These are phyloP conservation scores for Calyptomena viridis DNA, from an alignment of 2,113 vertebrate genomes.

Conservation along the genomic window DNA sequence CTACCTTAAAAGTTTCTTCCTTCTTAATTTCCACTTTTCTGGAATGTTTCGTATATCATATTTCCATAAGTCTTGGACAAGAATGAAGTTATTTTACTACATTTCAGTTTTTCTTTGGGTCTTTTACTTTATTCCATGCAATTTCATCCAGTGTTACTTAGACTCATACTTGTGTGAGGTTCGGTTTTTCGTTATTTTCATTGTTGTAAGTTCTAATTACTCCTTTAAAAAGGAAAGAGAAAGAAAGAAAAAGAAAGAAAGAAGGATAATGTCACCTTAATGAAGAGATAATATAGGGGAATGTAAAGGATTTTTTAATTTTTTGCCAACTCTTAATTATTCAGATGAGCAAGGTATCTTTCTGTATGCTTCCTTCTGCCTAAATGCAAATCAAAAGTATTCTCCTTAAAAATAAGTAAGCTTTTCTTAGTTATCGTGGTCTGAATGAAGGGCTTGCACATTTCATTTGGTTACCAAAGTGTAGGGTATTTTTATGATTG, in stretches of 20 bases:
- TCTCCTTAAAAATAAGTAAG: not conserved
- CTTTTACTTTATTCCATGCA: not conserved
- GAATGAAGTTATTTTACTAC: not conserved
- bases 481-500: not conserved
- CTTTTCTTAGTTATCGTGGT: not conserved
- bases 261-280: not conserved
- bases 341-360: not conserved
- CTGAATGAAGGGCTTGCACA: not conserved
- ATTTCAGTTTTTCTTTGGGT: not conserved
- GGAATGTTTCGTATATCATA: not conserved
- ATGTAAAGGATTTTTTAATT: not conserved
- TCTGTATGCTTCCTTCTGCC: not conserved
- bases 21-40: not conserved
- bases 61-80: not conserved
- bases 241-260: too few relatives aligned
- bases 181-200: not conserved
- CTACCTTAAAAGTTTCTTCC: not conserved
- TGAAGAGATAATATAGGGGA: not conserved
- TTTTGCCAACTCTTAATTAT: not conserved
- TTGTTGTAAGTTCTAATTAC: not conserved
- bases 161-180: not conserved
- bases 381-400: not conserved
- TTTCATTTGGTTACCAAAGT: not conserved
- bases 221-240: not conserved
- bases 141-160: not conserved